Percentiles rank a stretch among this genome's conserved stretches.
phyloP scores from a whole-genome alignment of 2,113 vertebrate genomes.

The Lucifuga dentata region DNA sequence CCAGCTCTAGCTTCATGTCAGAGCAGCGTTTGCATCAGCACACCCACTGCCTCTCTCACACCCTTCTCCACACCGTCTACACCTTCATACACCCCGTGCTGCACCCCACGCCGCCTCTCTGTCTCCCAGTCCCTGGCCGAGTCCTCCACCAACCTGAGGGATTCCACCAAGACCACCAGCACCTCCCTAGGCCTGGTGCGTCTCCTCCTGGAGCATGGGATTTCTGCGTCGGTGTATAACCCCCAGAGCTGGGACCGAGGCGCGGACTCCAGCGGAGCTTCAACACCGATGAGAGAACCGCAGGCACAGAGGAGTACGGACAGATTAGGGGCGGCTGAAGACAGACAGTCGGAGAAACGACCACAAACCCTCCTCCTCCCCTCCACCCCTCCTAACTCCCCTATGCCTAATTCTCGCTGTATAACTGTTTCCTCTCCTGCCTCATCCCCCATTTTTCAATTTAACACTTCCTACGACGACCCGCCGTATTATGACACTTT shows the following conservation, averaged over 20 bases:
- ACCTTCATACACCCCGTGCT: constrained; percentile 90
- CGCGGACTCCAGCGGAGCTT: constrained; percentile 59
- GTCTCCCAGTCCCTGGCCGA: constrained; percentile 92
- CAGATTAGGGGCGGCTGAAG: neutral
- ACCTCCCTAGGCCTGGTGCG: constrained; percentile 94
- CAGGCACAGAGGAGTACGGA: neutral
- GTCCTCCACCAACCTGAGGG: constrained; percentile 94
- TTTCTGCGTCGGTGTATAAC: constrained; percentile 93
- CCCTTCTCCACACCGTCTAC: constrained; percentile 84
- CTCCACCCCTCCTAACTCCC: constrained; percentile 92
- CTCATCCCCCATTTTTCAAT: constrained; percentile 80
- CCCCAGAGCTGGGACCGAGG: constrained; percentile 92
- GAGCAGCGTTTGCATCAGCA: constrained; percentile 80
- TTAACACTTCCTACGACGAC: constrained; percentile 86
- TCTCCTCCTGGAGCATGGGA: constrained; percentile 92
- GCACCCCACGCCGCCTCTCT: constrained; percentile 94
- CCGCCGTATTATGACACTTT: constrained; percentile 90
- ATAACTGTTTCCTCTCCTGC: constrained; percentile 32
- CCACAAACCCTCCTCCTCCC: constrained; percentile 79
- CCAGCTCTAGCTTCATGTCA: constrained; percentile 61
- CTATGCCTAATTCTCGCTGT: constrained; percentile 62
- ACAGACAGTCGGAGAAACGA: constrained; percentile 13
- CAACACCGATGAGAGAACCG: constrained; percentile 40
- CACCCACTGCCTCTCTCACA: constrained; percentile 80
- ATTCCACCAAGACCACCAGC: constrained; percentile 96